Evolutionary conservation across 2,797 vertebrate species (phyloP), one percentile per base, ranked within the genome.

Genomic region (Galagoides demidoff): DNA sequence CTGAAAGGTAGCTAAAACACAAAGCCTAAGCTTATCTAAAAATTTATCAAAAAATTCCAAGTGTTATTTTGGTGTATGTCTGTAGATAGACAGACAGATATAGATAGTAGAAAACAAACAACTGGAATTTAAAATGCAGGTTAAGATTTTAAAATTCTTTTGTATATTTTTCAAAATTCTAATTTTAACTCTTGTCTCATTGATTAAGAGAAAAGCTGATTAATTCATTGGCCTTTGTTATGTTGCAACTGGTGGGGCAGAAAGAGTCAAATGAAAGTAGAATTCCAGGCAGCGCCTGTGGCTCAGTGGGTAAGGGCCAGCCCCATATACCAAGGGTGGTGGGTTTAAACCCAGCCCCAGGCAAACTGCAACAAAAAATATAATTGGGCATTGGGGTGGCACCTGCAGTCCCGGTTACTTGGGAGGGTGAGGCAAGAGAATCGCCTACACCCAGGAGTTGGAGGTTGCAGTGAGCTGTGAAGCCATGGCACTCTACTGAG

Each of bases 181-280:
- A 79, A 87, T 86, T 93, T 92, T 91, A 89, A 92, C 16, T 94
- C 85, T 82, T 85, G 13, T 89, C 59, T 34, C 34, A 45, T 20
- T 82, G 55, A 90, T 92, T 27, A 55, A 34, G n/a, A 92, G 70
- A 92, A 52, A 95, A 43, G 64, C 16, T 57, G 43, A 78, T 49
- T 77, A 29, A 76, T 68, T 22, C 25, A 39, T 22, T 76, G 20
- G 31, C n/a, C 94, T 71, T 14, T 77, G 61, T 57, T 66, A 20
- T 73, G 49, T 57, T 70, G 27, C 17, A 92, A 84, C 7, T 45
- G 7, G 37, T 87, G 68, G 10, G 77, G 37, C 37, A 96, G 66
- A 96, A 90, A 81, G 31, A 25, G 49, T 73, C 52, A 71, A 82
- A 70, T 7, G 43, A 89, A 95, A 95, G 61, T 90, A 84, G 23